Conservation (phyloP, 2,888 invertebrate genomes). For the Callyntrura guangdongensis region DNA sequence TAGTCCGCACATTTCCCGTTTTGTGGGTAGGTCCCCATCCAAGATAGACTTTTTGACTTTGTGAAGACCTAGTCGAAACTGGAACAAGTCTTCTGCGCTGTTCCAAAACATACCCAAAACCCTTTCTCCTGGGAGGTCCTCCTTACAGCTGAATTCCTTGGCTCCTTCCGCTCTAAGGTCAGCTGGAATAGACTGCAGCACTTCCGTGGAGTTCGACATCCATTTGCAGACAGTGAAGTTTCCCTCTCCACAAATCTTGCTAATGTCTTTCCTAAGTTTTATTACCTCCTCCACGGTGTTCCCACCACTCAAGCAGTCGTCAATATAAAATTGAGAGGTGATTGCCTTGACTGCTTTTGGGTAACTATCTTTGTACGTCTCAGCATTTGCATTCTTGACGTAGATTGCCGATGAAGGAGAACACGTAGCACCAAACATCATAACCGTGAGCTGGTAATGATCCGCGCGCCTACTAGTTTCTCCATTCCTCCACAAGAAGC, state of each 20-base stretch:
- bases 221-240: constrained; percentile 20
- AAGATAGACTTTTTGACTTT: neutral
- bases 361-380: constrained; percentile 18
- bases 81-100: neutral
- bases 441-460: constrained; percentile 39
- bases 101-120: constrained; percentile 1
- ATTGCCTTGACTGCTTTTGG: too few relatives aligned
- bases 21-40: constrained; percentile 1
- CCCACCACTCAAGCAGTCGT: too few relatives aligned
- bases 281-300: neutral
- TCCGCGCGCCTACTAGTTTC: neutral
- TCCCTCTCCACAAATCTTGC: neutral
- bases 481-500: constrained; percentile 59
- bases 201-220: neutral
- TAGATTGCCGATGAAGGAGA: constrained; percentile 76
- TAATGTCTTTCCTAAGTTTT: neutral
- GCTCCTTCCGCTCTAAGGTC: neutral
- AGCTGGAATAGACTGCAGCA: constrained; percentile 23
- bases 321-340: too few relatives aligned
- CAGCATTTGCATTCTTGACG: too few relatives aligned
- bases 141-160: neutral
- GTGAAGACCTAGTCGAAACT: neutral
- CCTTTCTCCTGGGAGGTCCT: neutral
- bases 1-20: constrained; percentile 10
- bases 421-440: constrained; percentile 75